These are phyloP conservation scores for Scelioninae gen. 1 DNA, from an alignment of 2,888 invertebrate genomes.

Conservation along the genomic window DNA sequence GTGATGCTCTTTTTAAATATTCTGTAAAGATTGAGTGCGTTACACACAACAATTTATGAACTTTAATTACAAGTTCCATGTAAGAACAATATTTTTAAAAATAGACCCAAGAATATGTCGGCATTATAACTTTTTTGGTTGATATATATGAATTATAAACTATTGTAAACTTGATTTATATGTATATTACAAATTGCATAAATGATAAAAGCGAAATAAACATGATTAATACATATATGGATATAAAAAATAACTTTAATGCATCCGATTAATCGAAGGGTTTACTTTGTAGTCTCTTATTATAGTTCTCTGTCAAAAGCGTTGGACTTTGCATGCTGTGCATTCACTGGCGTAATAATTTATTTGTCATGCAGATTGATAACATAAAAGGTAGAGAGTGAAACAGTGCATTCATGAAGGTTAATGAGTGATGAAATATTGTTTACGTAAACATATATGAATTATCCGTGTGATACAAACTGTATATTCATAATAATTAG, in stretches of 20 bases:
- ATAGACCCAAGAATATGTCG: too few species aligned
- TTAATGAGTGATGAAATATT: constrained; percentile 10
- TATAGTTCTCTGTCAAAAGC: background rate
- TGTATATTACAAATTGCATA: constrained; percentile 3
- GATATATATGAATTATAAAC: too few species aligned
- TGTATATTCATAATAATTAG: too few species aligned
- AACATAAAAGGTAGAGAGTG: background rate
- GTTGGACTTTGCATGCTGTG: background rate
- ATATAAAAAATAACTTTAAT: background rate
- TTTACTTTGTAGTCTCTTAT: constrained; percentile 19
- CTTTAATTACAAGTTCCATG: too few species aligned
- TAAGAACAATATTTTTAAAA: too few species aligned
- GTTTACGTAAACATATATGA: background rate
- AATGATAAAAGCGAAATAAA: background rate
- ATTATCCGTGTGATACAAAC: too few species aligned
- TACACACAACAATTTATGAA: too few species aligned
- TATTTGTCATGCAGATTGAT: constrained; percentile 35
- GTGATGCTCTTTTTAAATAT: too few species aligned
- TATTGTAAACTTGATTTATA: constrained; percentile 27
- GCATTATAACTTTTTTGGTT: too few species aligned
- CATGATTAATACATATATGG: too few species aligned
- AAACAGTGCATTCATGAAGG: background rate
- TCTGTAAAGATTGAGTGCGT: too few species aligned
- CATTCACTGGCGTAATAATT: constrained; percentile 19
- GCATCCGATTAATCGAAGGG: constrained; percentile 8